phyloP scores from a whole-genome alignment of 2,113 vertebrate genomes.

The Orientallactaga bullata region DNA sequence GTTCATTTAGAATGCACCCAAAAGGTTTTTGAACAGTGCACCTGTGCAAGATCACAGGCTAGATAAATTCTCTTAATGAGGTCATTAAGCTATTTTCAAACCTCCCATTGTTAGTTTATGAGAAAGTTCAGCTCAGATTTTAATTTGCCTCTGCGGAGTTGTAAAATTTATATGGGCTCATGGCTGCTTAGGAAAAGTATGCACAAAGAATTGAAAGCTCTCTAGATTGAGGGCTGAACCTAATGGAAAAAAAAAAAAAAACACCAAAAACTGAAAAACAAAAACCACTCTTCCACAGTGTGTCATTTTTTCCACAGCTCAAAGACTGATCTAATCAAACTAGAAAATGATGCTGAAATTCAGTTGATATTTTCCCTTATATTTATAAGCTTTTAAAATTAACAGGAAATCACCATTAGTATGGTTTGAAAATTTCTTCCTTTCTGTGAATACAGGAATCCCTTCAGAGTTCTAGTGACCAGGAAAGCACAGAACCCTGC shows the following conservation, averaged over 20 bases:
- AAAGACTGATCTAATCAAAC: neutral
- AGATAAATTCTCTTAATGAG: slow-evolving; percentile 31
- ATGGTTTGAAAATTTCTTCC: neutral
- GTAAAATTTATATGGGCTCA: slow-evolving; percentile 25
- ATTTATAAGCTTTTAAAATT: neutral
- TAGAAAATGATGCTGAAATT: neutral
- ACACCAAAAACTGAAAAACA: slow-evolving; percentile 6
- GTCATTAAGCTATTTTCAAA: slow-evolving; percentile 42
- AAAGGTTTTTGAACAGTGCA: neutral
- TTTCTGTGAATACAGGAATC: neutral
- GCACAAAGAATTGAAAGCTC: neutral
- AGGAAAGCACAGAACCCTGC: slow-evolving; percentile 5
- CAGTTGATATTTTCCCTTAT: neutral
- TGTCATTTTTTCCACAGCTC: neutral
- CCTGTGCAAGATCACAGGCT: slow-evolving; percentile 17
- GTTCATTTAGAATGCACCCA: neutral
- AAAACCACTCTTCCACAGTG: neutral
- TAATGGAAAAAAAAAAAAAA: slow-evolving; percentile 4
- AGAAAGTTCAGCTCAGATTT: slow-evolving; percentile 51
- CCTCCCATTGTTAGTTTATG: neutral
- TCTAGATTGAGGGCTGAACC: neutral
- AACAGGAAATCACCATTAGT: neutral
- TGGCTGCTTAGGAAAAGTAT: slow-evolving; percentile 51
- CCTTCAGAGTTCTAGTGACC: slow-evolving; percentile 31
- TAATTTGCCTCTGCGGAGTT: slow-evolving; percentile 40